Evolutionary conservation across 2,888 invertebrate species (phyloP), one percentile per base, ranked within the genome.

Genomic region (Aphidoletes aphidimyza): DNA sequence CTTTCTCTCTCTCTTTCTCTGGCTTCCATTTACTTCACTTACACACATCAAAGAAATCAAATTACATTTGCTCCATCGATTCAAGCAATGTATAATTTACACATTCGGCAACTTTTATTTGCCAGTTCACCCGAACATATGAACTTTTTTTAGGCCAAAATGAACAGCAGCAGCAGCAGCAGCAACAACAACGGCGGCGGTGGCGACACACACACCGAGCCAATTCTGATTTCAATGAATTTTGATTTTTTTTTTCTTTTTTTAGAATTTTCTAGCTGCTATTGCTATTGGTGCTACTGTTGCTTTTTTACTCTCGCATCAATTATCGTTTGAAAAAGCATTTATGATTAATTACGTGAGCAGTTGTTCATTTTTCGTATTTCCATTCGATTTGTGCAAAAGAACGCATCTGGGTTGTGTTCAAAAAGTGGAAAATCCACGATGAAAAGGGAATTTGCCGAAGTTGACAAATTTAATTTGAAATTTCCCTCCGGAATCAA

Each of bases 101-200:
- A 69, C 69, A 69, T 69, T 69, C 69, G 54, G 54, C 54, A 54
- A 54, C 54, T 54, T 54, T 54, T 54, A 22, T 54, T 54, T 54
- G 30, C 69, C 30, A 69, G 69, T 69, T 69, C 69, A 69, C 30
- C 69, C 69, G 34, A 69, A 30, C 34, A 69, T 30, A 69, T 30
- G 69, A 69, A 69, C 69, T 69, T 69, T 69, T 69, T 69, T 26
- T 69, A 69, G 69, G 69, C 69, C 69, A 69, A 69, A 69, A 69
- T 34, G 69, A 69, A 69, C 69, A 69, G 14, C 69, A 69, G n/a
- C n/a, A n/a, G n/a, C n/a, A n/a, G n/a, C n/a, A n/a, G n/a, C n/a
- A n/a, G n/a, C n/a, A n/a, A n/a, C n/a, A n/a, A n/a, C n/a, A n/a
- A n/a, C n/a, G n/a, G n/a, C n/a, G n/a, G n/a, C n/a, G n/a, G n/a